These are phyloP conservation scores for Theocolax elegans DNA, from an alignment of 1,140 invertebrate genomes.

Conservation along the genomic window DNA sequence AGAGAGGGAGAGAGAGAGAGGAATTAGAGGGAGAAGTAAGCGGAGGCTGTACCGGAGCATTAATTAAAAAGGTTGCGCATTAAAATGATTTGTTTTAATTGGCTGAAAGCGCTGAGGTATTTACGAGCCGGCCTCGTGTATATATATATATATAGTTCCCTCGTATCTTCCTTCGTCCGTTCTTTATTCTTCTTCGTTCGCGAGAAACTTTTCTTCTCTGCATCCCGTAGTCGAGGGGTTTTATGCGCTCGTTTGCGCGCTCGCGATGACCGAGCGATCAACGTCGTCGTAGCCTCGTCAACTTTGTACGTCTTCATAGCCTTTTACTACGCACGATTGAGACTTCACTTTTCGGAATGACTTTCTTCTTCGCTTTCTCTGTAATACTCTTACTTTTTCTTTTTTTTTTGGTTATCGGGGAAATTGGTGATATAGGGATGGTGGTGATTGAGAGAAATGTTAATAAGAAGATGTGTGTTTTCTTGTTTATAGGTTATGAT, in stretches of 20 bases:
- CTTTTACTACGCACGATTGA: neutral
- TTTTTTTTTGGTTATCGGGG: no score
- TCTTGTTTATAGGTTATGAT: no score
- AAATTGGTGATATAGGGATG: no score
- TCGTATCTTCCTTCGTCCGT: neutral
- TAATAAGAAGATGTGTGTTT: no score
- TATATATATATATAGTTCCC: no score
- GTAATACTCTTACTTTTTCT: no score
- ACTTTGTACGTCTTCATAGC: slow-evolving; percentile 18
- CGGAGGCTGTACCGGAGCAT: slow-evolving; percentile 55
- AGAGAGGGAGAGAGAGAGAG: slow-evolving; percentile 39
- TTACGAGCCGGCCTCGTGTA: slow-evolving; percentile 55
- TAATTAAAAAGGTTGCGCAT: slow-evolving; percentile 70
- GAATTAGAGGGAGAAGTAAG: slow-evolving; percentile 54
- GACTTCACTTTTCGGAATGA: neutral
- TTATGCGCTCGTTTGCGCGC: slow-evolving; percentile 29
- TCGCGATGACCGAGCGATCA: neutral
- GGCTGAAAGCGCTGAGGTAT: slow-evolving; percentile 67
- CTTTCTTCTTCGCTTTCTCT: no score
- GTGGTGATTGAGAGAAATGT: no score
- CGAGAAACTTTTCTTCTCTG: slow-evolving; percentile 3
- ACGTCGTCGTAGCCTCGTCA: slow-evolving; percentile 29
- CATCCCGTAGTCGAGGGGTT: neutral
- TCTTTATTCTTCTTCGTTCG: slow-evolving; percentile 1
- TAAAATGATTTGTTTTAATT: slow-evolving; percentile 71